These are phyloP conservation scores for Pterois miles DNA, from an alignment of 2,797 vertebrate genomes.

Conservation along the genomic window DNA sequence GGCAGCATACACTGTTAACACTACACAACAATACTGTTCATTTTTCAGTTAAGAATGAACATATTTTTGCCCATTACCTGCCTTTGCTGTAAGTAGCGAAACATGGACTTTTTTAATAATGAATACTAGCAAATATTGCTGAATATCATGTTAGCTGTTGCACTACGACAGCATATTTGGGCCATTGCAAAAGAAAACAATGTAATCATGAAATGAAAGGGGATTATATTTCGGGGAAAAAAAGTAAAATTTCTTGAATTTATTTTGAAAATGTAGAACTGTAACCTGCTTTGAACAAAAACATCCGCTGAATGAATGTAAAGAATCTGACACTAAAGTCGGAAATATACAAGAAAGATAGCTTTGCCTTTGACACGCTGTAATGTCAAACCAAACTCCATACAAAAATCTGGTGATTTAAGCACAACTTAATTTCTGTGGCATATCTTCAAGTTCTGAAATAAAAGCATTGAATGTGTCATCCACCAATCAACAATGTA, in stretches of 20 bases:
- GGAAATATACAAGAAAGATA: not conserved
- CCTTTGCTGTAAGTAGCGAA: not conserved
- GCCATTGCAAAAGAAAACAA: not conserved
- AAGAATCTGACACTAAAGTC: not conserved
- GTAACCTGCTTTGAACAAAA: not conserved
- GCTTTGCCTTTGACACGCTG: not conserved
- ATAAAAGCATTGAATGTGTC: not conserved
- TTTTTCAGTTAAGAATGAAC: not conserved
- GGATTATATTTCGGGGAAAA: not conserved
- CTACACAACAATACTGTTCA: constrained; percentile 6
- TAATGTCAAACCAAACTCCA: not conserved
- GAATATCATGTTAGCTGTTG: not conserved
- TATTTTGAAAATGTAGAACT: not conserved
- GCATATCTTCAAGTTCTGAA: not conserved
- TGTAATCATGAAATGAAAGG: not conserved
- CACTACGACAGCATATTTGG: not conserved
- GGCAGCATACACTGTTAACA: constrained; percentile 10
- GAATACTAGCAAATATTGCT: not conserved
- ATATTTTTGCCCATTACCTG: not conserved
- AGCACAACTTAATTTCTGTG: not conserved
- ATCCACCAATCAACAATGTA: not conserved
- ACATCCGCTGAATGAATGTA: not conserved
- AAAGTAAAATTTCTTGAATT: not conserved
- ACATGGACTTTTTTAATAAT: not conserved
- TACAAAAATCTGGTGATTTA: not conserved